Evolutionary conservation across 2,113 vertebrate genomes (phyloP).

Genomic region (Camelus dromedarius): DNA sequence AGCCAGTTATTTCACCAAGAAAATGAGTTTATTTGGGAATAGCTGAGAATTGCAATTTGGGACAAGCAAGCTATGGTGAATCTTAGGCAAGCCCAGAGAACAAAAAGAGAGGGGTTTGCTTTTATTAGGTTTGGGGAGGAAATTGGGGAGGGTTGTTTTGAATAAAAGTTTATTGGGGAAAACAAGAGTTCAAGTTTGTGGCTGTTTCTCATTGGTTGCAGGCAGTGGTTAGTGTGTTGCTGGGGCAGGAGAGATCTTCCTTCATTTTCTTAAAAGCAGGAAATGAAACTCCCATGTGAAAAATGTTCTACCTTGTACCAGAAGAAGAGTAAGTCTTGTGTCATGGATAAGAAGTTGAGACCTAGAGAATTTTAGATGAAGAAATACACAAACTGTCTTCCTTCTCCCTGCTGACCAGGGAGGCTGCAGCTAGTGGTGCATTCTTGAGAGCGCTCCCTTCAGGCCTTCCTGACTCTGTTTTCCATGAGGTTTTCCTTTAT

Average conservation of each 20-base stretch:
- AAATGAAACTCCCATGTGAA: background rate
- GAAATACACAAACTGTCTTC: background rate
- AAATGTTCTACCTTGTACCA: background rate
- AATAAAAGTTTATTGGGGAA: background rate
- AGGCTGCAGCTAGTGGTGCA: background rate
- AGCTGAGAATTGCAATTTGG: background rate
- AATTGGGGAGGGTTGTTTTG: background rate
- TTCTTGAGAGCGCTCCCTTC: too few relatives aligned
- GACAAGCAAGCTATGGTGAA: background rate
- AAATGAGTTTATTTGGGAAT: background rate
- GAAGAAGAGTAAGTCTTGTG: background rate
- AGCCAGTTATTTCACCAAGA: background rate
- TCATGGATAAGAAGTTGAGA: background rate
- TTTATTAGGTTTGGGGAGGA: background rate
- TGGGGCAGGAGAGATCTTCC: background rate
- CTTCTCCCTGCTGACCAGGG: background rate
- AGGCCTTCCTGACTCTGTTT: too few relatives aligned
- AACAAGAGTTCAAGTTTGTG: background rate
- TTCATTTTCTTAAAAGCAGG: background rate
- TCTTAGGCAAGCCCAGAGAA: background rate
- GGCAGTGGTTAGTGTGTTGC: background rate
- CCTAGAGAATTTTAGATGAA: background rate
- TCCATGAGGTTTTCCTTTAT: background rate
- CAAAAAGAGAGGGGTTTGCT: background rate
- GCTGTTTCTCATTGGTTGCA: background rate